These are phyloP conservation scores for Schizothorax lantsangensis DNA, from an alignment of 2,797 vertebrate genomes.

Conservation along the genomic window DNA sequence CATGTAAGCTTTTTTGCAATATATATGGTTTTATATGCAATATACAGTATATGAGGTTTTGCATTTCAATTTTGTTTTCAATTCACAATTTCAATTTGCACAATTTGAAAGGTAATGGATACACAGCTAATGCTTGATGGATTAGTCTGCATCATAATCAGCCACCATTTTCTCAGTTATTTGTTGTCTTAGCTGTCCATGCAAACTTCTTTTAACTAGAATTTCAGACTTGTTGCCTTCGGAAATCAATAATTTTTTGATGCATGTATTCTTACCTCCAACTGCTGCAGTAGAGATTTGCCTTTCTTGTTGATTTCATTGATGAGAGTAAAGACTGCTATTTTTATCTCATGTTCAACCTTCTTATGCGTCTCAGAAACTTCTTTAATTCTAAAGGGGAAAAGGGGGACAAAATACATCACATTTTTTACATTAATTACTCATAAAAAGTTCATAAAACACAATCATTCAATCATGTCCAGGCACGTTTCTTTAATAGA, in stretches of 20 bases:
- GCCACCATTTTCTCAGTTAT: neutral
- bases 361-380: conserved; percentile 94
- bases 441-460: neutral
- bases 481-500: neutral
- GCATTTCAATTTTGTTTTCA: neutral
- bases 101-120: neutral
- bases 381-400: conserved; percentile 89
- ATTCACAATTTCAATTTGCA: neutral
- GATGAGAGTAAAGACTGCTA: conserved; percentile 98
- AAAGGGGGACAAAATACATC: neutral
- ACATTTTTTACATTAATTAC: neutral
- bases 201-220: neutral
- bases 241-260: neutral
- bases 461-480: neutral
- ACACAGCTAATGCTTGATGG: neutral
- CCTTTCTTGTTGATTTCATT: conserved; percentile 99
- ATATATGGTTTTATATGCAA: no score
- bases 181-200: neutral
- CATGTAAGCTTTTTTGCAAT: no score
- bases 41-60: neutral
- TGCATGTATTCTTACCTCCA: conserved; percentile 85
- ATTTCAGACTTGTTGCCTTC: neutral
- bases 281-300: conserved; percentile 94
- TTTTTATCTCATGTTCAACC: conserved; percentile 99
- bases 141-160: no score